Conservation (phyloP, 2,113 vertebrate species). For the Strigops habroptila region DNA sequence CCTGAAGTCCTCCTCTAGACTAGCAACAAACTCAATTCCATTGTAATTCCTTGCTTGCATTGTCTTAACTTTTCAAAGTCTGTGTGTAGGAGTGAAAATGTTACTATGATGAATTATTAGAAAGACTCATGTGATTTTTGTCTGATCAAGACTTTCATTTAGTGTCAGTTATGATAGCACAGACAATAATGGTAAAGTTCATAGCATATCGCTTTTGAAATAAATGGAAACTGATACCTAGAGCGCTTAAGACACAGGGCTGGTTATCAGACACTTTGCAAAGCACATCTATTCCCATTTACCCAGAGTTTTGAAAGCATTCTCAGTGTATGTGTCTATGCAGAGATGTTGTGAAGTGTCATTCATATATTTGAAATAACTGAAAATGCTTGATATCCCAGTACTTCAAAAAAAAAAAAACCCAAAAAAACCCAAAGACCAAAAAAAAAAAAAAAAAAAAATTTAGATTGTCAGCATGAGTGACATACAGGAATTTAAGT, state of each 20-base stretch:
- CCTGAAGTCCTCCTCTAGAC: not conserved
- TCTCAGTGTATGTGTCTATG: not conserved
- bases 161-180: not conserved
- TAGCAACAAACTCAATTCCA: not conserved
- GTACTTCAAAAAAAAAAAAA: not conserved
- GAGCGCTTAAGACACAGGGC: not conserved
- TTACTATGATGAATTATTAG: not conserved
- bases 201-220: not conserved
- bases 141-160: not conserved
- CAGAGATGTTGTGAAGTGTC: not conserved
- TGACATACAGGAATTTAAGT: not conserved
- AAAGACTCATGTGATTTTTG: not conserved
- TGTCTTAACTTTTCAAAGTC: not conserved
- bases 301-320: not conserved
- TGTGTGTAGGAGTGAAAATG: not conserved
- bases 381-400: not conserved
- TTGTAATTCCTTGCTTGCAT: not conserved
- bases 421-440: not conserved
- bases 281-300: not conserved
- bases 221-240: not conserved
- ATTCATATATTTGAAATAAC: not conserved
- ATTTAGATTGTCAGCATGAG: not conserved
- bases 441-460: not conserved
- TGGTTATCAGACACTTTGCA: not conserved
- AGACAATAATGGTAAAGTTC: not conserved